Percentiles rank a stretch among this genome's conserved stretches.
phyloP scores from a whole-genome alignment of 1,140 invertebrate species.

The Diuraphis noxia region DNA sequence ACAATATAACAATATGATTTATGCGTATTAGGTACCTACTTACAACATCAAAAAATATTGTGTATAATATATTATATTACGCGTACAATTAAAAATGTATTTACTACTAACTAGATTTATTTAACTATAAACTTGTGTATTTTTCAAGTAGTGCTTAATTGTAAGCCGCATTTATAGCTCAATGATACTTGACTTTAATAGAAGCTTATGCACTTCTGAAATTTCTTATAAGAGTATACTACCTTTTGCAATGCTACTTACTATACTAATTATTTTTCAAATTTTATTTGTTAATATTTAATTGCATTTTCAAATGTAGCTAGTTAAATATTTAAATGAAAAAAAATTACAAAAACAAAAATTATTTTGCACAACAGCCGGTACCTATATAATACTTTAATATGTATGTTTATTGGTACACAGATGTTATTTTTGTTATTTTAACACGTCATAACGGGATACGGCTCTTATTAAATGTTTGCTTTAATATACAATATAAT shows the following conservation, averaged over 20 bases:
- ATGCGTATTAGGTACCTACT: not conserved
- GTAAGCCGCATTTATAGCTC: not conserved
- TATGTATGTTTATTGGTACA: not conserved
- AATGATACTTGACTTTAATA: not conserved
- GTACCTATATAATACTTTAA: not conserved
- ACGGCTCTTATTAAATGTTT: not conserved
- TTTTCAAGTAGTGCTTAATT: not conserved
- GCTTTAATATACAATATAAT: not conserved
- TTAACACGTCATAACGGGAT: not conserved
- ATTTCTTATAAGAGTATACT: not conserved
- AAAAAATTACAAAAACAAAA: not conserved
- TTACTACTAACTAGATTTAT: not conserved
- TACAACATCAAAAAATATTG: not conserved
- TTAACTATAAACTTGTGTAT: not conserved
- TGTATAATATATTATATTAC: not conserved
- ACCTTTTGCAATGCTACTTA: not conserved
- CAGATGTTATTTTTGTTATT: slow-evolving; percentile 31
- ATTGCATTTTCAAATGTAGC: not conserved
- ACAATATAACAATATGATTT: not conserved
- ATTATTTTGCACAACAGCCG: not conserved
- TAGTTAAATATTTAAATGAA: not conserved
- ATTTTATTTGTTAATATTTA: not conserved
- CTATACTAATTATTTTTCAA: not conserved
- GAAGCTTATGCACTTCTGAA: not conserved
- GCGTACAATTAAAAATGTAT: not conserved